phyloP scores from a whole-genome alignment of 1,140 invertebrate species.

The Planococcus citri region DNA sequence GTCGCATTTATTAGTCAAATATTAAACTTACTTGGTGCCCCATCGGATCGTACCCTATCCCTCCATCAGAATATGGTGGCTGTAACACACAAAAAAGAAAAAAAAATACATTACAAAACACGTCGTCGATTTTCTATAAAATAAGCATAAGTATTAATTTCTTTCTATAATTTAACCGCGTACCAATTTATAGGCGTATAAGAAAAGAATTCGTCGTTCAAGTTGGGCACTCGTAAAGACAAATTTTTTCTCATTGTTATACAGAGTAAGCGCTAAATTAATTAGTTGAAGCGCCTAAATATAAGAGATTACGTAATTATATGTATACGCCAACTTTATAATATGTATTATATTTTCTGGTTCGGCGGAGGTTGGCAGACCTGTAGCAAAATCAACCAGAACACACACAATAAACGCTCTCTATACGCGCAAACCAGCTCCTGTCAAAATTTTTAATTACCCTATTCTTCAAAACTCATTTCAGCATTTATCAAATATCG shows the following conservation, averaged over 20 bases:
- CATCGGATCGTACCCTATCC: slow-evolving; percentile 73
- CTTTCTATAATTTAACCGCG: too few species aligned
- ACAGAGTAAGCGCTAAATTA: too few species aligned
- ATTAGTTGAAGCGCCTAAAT: not conserved
- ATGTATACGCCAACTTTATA: not conserved
- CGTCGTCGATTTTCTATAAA: too few species aligned
- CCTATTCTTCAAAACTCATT: not conserved
- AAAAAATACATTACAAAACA: not conserved
- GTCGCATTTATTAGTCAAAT: not conserved
- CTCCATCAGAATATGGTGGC: slow-evolving; percentile 66
- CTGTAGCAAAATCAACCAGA: slow-evolving; percentile 8
- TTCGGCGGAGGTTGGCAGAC: slow-evolving; percentile 9
- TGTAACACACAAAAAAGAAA: slow-evolving; percentile 27
- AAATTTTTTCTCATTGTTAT: too few species aligned
- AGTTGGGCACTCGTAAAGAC: too few species aligned
- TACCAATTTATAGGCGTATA: too few species aligned
- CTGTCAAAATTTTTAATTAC: slow-evolving; percentile 15
- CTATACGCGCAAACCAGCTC: slow-evolving; percentile 7
- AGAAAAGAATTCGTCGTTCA: too few species aligned
- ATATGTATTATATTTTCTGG: slow-evolving; percentile 1
- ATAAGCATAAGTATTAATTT: too few species aligned
- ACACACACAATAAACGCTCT: slow-evolving; percentile 8
- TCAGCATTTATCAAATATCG: slow-evolving; percentile 11
- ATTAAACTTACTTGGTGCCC: slow-evolving; percentile 48
- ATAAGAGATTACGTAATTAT: slow-evolving; percentile 10